Conservation (phyloP, 2,797 vertebrate species). For the Tokudaia muenninki region DNA sequence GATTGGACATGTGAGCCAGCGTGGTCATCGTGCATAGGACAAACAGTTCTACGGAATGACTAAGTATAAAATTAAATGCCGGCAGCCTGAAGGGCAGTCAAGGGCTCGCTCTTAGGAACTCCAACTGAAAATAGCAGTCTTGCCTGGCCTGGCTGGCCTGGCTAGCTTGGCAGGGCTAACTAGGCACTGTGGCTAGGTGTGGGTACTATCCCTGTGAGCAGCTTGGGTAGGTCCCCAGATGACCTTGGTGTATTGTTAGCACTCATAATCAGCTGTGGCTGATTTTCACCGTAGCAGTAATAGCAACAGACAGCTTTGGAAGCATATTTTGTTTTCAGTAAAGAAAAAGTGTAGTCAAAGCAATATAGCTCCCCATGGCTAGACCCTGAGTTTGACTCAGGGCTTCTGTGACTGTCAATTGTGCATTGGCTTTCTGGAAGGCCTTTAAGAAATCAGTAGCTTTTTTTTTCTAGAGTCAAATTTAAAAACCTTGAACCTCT, state of each 20-base stretch:
- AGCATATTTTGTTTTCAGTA: slow-evolving; percentile 55
- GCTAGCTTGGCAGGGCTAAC: neutral
- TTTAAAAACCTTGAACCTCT: slow-evolving; percentile 33
- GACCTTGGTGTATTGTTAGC: slow-evolving; percentile 76
- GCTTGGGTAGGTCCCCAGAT: slow-evolving; percentile 23
- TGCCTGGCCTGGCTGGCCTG: neutral
- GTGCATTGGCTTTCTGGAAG: slow-evolving; percentile 32
- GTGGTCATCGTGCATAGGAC: neutral
- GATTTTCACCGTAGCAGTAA: slow-evolving; percentile 51
- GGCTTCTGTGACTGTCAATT: slow-evolving; percentile 25
- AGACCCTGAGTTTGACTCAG: slow-evolving; percentile 17
- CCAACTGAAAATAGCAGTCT: slow-evolving; percentile 66
- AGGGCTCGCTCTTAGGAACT: slow-evolving; percentile 47
- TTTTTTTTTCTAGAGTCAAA: slow-evolving; percentile 54
- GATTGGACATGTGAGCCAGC: neutral
- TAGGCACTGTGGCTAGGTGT: neutral
- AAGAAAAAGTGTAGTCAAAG: slow-evolving; percentile 56
- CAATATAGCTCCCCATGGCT: slow-evolving; percentile 16
- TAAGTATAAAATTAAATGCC: neutral
- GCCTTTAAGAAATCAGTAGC: neutral
- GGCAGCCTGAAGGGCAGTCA: slow-evolving; percentile 40
- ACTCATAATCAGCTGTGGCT: slow-evolving; percentile 29
- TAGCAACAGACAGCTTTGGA: slow-evolving; percentile 30
- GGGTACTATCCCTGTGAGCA: neutral
- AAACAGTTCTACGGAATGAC: neutral